Percentiles rank a stretch among this genome's conserved stretches.
These are phyloP conservation scores for Elephas maximus DNA, from an alignment of 2,113 vertebrate species.

Conservation along the genomic window DNA sequence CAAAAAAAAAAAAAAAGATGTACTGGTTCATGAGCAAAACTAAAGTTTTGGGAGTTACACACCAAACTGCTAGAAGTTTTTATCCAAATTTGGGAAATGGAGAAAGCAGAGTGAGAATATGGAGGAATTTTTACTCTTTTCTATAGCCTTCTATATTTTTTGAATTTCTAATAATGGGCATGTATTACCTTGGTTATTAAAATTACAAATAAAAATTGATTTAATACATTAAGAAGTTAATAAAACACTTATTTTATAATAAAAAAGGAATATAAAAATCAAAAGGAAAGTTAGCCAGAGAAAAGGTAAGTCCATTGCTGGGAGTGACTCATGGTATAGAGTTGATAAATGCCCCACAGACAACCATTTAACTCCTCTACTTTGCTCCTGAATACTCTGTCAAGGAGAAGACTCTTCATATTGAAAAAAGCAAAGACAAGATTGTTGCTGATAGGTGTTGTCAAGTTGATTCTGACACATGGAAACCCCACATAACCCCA, in stretches of 20 bases:
- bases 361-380: not conserved
- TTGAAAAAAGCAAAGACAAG: not conserved
- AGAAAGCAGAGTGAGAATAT: not conserved
- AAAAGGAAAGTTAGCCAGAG: not conserved
- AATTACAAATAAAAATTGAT: not conserved
- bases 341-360: not conserved
- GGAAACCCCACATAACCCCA: too few species aligned
- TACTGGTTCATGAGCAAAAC: not conserved
- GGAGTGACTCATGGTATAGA: not conserved
- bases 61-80: not conserved
- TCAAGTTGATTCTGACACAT: too few species aligned
- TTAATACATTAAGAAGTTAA: constrained; percentile 20
- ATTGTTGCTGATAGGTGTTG: too few species aligned
- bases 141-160: not conserved
- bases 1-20: not conserved
- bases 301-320: not conserved
- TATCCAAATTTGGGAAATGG: not conserved
- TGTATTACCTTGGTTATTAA: constrained; percentile 26
- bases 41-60: not conserved
- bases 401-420: not conserved
- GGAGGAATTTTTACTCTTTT: not conserved
- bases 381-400: not conserved
- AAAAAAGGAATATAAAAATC: constrained; percentile 14
- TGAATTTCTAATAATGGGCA: constrained; percentile 7
- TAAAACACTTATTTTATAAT: not conserved